Conservation (phyloP, 2,888 invertebrate genomes). For the Caradrina clavipalpis region DNA sequence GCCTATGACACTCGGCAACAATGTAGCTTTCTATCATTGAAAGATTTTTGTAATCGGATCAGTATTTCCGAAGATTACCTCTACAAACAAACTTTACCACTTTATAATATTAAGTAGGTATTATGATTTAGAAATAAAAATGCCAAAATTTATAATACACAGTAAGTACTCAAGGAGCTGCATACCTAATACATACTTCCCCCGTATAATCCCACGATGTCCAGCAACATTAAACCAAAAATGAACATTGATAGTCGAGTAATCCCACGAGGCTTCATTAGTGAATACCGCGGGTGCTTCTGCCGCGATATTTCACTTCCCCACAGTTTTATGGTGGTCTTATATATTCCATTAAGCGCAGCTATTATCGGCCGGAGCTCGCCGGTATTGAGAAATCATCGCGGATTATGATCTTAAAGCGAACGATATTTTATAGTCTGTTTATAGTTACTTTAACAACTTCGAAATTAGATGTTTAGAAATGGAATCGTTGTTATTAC, state of each 20-base stretch:
- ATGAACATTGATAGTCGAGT: conserved; percentile 18
- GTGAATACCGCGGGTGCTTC: conserved; percentile 42
- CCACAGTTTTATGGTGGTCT: conserved; percentile 45
- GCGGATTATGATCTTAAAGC: conserved; percentile 57
- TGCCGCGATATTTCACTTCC: conserved; percentile 41
- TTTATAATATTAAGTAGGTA: no score
- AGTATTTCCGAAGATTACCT: no score
- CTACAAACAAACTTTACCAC: no score
- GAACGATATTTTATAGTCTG: conserved; percentile 43
- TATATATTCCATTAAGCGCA: conserved; percentile 49
- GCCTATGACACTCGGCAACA: no score
- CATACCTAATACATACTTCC: conserved; percentile 15
- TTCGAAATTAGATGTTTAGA: conserved; percentile 28
- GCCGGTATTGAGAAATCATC: conserved; percentile 58
- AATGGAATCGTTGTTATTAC: neutral
- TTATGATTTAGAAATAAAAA: no score
- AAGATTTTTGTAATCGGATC: no score
- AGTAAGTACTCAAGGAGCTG: neutral
- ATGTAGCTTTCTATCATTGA: no score
- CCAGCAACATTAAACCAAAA: conserved; percentile 14
- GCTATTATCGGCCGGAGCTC: conserved; percentile 35
- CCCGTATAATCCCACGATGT: conserved; percentile 31
- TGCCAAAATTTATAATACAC: neutral
- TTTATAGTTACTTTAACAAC: conserved; percentile 36
- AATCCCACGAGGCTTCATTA: conserved; percentile 48